These are phyloP conservation scores for Pocillopora damicornis DNA, from an alignment of 64 coral and sea anemone species.

Conservation along the genomic window DNA sequence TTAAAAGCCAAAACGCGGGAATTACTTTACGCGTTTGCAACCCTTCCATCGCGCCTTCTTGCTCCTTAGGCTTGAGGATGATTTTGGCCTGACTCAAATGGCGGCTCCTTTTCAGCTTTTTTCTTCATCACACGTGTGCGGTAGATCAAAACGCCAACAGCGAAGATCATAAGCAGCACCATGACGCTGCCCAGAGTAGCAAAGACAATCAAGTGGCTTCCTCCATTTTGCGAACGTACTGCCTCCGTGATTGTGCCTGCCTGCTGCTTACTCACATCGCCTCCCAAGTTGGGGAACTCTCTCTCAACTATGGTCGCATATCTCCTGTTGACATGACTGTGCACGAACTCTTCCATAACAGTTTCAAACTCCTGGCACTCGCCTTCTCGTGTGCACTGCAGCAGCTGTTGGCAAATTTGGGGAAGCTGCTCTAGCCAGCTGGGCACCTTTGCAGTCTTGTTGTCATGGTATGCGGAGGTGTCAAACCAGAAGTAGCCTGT, in stretches of 20 bases:
- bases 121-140: background rate
- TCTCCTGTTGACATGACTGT: conserved; percentile 16
- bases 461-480: conserved; percentile 14
- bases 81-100: no score
- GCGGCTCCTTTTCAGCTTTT: background rate
- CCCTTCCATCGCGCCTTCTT: background rate
- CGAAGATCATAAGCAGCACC: background rate
- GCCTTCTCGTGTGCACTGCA: conserved; percentile 26
- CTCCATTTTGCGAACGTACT: background rate
- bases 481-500: conserved; percentile 41
- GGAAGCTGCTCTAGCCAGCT: conserved; percentile 14
- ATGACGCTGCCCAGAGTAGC: background rate
- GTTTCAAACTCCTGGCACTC: conserved; percentile 28
- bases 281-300: conserved; percentile 29
- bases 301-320: background rate
- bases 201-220: background rate
- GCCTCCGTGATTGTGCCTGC: background rate
- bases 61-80: background rate
- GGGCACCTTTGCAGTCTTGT: background rate
- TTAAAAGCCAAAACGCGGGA: no score
- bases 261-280: background rate
- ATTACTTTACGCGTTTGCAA: no score
- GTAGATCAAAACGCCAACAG: background rate
- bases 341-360: conserved; percentile 1
- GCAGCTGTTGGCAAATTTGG: conserved; percentile 3